Evolutionary conservation across 2,888 invertebrate genomes (phyloP).

Genomic region (Diaphora mendica): DNA sequence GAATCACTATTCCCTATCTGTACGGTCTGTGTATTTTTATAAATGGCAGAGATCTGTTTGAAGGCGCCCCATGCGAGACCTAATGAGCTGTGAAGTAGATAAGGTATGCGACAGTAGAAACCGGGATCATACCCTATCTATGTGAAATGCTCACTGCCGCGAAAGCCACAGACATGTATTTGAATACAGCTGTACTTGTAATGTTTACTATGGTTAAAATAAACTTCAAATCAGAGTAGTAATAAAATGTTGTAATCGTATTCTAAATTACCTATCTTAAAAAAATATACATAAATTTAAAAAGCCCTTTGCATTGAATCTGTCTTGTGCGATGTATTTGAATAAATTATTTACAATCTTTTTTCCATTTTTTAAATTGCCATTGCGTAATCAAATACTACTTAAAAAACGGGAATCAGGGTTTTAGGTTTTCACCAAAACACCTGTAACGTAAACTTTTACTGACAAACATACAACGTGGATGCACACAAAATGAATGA

Average conservation of each 20-base stretch:
- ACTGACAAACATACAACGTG: conserved; percentile 40
- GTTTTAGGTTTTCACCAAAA: conserved; percentile 44
- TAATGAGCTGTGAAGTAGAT: conserved; percentile 88
- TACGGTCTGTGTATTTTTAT: conserved; percentile 81
- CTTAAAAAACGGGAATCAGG: conserved; percentile 43
- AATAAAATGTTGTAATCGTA: conserved; percentile 18
- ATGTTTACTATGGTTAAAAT: conserved; percentile 52
- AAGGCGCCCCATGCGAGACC: conserved; percentile 74
- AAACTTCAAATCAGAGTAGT: conserved; percentile 39
- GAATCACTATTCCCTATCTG: conserved; percentile 79
- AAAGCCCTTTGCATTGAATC: no score
- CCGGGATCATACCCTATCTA: conserved; percentile 79
- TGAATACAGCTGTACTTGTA: conserved; percentile 51
- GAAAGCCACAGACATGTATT: conserved; percentile 60
- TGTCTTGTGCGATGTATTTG: no score
- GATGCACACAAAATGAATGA: conserved; percentile 53
- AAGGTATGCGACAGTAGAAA: conserved; percentile 78
- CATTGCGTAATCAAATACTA: conserved; percentile 27
- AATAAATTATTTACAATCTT: not conserved
- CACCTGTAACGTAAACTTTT: conserved; percentile 40
- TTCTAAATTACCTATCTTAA: no score
- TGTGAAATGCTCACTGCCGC: conserved; percentile 71
- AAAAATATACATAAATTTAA: no score
- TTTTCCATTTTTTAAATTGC: conserved; percentile 24
- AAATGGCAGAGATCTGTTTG: conserved; percentile 80